Evolutionary conservation across 2,888 invertebrate genomes (phyloP).

Genomic region (Neoascia interrupta): DNA sequence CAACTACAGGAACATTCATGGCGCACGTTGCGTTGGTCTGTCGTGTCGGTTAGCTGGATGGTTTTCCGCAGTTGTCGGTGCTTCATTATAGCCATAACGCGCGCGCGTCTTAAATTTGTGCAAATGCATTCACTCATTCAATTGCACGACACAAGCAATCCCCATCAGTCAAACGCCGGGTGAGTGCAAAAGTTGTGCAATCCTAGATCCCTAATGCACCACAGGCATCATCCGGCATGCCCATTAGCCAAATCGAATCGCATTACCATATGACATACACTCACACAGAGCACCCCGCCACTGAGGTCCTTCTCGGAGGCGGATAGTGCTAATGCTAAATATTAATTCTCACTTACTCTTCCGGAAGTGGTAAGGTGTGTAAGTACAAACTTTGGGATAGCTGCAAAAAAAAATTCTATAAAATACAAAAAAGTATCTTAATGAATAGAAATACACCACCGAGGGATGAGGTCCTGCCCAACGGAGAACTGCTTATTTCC

Average conservation of each 20-base stretch:
- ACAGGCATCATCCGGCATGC: slow-evolving; percentile 44
- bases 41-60: slow-evolving; percentile 38
- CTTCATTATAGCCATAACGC: slow-evolving; percentile 58
- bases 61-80: slow-evolving; percentile 40
- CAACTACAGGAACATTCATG: slow-evolving; percentile 37
- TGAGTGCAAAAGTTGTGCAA: slow-evolving; percentile 27
- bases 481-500: slow-evolving; percentile 47
- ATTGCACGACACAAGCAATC: not conserved
- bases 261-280: slow-evolving; percentile 29
- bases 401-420: not conserved
- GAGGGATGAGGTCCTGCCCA: not conserved
- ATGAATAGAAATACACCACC: slow-evolving; percentile 34
- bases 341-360: slow-evolving; percentile 51
- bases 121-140: slow-evolving; percentile 22
- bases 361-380: slow-evolving; percentile 52
- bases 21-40: slow-evolving; percentile 47
- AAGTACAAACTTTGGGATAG: slow-evolving; percentile 34
- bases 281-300: not conserved
- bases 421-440: slow-evolving; percentile 13
- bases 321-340: slow-evolving; percentile 54
- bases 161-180: no score
- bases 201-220: slow-evolving; percentile 22
- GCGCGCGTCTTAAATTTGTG: slow-evolving; percentile 35
- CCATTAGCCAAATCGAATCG: slow-evolving; percentile 63
- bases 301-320: slow-evolving; percentile 13